phyloP scores from a whole-genome alignment of 2,888 invertebrate genomes.

The Uropetala carovei region DNA sequence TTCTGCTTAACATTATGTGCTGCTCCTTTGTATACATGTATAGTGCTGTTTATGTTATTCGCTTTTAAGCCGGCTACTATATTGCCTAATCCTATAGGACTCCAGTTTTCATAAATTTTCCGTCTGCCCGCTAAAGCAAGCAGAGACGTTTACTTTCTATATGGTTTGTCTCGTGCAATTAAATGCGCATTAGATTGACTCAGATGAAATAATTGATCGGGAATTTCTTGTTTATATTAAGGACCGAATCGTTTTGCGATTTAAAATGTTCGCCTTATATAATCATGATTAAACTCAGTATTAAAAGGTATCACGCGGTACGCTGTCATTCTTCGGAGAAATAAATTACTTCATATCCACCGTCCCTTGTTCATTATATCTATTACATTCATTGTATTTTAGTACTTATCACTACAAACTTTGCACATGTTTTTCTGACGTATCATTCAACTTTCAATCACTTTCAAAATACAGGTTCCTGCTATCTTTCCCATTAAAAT shows the following conservation, averaged over 20 bases:
- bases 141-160: too few relatives aligned
- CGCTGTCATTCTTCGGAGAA: neutral
- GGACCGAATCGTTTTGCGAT: neutral
- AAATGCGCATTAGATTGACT: too few relatives aligned
- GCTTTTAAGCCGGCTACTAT: too few relatives aligned
- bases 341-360: neutral
- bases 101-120: neutral
- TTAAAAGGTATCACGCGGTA: neutral
- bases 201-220: neutral
- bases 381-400: neutral
- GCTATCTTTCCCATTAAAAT: neutral
- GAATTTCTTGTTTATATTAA: neutral
- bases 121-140: too few relatives aligned
- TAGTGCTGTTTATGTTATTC: neutral
- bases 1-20: neutral
- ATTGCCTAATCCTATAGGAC: neutral
- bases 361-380: neutral
- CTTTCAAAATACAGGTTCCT: too few relatives aligned
- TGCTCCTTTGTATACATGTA: conserved; percentile 13
- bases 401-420: neutral
- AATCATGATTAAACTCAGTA: neutral
- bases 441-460: neutral
- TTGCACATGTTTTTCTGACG: neutral
- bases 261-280: neutral
- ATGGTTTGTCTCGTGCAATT: too few relatives aligned